A percentile compares a stretch with the other conserved stretches of the same genome.
Evolutionary conservation across 2,888 invertebrate genomes (phyloP).

Genomic region (Xylota sylvarum): DNA sequence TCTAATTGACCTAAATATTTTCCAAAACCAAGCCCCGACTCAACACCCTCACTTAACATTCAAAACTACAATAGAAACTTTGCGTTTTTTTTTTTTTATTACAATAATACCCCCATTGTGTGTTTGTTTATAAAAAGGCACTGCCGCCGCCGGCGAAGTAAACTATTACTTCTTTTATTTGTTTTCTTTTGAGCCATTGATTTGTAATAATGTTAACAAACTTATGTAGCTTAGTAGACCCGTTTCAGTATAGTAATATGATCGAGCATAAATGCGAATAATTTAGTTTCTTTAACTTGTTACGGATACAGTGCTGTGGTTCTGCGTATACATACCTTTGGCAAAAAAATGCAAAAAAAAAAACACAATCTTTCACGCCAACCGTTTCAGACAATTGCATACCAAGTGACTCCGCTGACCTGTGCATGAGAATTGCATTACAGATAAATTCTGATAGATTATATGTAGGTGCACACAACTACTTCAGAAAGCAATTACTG

Average conservation of each 20-base stretch:
- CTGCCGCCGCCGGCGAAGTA: constrained; percentile 12
- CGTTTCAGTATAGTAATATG: not conserved
- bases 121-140: constrained; percentile 17
- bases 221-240: not conserved
- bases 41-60: constrained; percentile 34
- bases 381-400: constrained; percentile 16
- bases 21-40: constrained; percentile 10
- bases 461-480: constrained; percentile 11
- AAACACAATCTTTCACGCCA: constrained; percentile 19
- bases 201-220: constrained; percentile 21
- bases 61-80: constrained; percentile 11
- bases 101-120: constrained; percentile 4
- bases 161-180: constrained; percentile 13
- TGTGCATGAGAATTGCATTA: constrained; percentile 11
- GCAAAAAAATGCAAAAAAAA: not conserved
- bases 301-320: not conserved
- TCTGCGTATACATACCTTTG: constrained; percentile 1
- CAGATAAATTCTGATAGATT: constrained; percentile 38
- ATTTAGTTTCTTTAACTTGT: not conserved
- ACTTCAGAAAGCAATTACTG: constrained; percentile 9
- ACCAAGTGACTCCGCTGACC: constrained; percentile 32
- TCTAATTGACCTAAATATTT: constrained; percentile 4
- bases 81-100: not conserved
- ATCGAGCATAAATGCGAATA: not conserved
- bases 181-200: constrained; percentile 4